Conservation (phyloP, 2,113 vertebrate species). For the Rhegmatorhina hoffmannsi region DNA sequence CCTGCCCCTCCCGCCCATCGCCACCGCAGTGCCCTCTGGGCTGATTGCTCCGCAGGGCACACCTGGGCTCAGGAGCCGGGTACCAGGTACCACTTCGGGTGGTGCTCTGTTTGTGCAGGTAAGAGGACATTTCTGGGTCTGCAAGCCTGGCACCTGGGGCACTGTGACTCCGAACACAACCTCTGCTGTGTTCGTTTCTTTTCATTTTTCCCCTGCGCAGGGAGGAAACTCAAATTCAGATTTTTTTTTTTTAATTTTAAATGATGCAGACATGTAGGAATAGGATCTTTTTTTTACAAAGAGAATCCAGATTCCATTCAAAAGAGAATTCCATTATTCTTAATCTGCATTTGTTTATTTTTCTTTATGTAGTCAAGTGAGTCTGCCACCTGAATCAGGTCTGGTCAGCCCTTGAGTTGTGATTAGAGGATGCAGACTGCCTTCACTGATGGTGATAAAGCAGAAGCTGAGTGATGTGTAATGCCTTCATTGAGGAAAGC, state of each 20-base stretch:
- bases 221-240: not conserved
- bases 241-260: not conserved
- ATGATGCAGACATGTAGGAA: not conserved
- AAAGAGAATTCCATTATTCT: not conserved
- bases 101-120: conserved; percentile 43
- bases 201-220: not conserved
- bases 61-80: not conserved
- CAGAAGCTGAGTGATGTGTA: not conserved
- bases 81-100: not conserved
- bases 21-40: not conserved
- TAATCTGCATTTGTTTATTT: not conserved
- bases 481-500: not conserved
- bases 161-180: not conserved
- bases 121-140: not conserved
- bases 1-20: not conserved
- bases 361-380: not conserved
- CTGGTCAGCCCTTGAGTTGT: not conserved
- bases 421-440: not conserved
- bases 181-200: not conserved
- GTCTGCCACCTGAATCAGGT: not conserved
- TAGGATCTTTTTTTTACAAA: not conserved
- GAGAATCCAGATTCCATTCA: not conserved
- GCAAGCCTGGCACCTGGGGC: not conserved
- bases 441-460: not conserved
- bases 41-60: not conserved